phyloP scores from a whole-genome alignment of 2,113 vertebrate species.

The Empidonax traillii region DNA sequence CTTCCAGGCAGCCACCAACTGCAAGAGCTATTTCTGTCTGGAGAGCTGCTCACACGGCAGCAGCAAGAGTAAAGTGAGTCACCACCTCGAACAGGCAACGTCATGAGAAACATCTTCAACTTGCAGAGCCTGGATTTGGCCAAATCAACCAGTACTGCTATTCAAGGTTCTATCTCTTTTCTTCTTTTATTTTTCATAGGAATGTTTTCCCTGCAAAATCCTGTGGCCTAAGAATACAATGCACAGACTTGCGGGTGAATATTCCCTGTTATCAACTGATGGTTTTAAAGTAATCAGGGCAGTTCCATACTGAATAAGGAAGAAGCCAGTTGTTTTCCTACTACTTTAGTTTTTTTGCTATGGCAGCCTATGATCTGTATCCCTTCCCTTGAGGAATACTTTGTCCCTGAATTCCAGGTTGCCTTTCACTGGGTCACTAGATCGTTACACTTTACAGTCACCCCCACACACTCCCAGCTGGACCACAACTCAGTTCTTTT shows the following conservation, averaged over 20 bases:
- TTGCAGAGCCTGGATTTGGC: not conserved
- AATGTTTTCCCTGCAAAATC: not conserved
- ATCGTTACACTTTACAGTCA: not conserved
- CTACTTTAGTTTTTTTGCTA: not conserved
- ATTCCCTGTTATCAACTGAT: not conserved
- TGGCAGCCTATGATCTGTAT: not conserved
- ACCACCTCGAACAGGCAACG: not conserved
- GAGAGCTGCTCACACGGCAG: not conserved
- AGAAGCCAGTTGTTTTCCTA: not conserved
- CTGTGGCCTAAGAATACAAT: not conserved
- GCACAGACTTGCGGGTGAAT: not conserved
- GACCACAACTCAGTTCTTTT: not conserved
- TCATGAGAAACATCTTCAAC: not conserved
- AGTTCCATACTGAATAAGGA: not conserved
- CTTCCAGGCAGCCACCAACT: not conserved
- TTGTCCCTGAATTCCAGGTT: not conserved
- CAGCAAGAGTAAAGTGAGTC: not conserved
- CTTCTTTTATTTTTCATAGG: not conserved
- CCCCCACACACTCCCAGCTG: too few species aligned
- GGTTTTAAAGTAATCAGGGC: not conserved
- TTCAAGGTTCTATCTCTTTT: not conserved
- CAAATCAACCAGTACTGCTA: not conserved
- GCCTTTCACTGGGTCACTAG: not conserved
- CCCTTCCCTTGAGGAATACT: not conserved
- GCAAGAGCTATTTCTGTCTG: not conserved